phyloP scores from a whole-genome alignment of 2,113 vertebrate species.

The Acanthochromis polyacanthus region DNA sequence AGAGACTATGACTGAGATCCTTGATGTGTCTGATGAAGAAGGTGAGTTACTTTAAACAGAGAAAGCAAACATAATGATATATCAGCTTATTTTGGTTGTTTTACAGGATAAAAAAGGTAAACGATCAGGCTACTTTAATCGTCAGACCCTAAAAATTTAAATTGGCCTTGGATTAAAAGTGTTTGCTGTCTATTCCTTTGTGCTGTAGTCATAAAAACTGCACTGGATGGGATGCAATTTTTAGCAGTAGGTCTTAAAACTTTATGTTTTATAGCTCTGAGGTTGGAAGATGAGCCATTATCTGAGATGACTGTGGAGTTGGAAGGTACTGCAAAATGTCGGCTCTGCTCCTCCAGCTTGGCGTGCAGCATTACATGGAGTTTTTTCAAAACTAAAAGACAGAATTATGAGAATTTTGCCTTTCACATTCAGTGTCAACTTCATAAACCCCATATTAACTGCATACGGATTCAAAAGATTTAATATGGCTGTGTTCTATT shows the following conservation, averaged over 20 bases:
- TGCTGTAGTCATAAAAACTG: background rate
- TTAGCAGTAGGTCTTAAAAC: conserved; percentile 34
- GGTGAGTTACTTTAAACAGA: conserved; percentile 84
- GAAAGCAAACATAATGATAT: background rate
- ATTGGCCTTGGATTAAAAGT: no score
- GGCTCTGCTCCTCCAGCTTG: conserved; percentile 23
- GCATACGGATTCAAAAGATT: background rate
- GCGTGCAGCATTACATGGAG: conserved; percentile 20
- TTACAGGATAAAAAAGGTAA: background rate
- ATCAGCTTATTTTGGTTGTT: background rate
- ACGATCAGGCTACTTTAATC: background rate
- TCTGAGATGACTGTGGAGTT: conserved; percentile 70
- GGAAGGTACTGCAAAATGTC: conserved; percentile 69
- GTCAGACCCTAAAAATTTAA: background rate
- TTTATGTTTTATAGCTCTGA: conserved; percentile 65
- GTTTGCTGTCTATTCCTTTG: no score
- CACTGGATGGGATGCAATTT: conserved; percentile 16
- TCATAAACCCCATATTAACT: background rate
- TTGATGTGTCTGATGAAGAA: conserved; percentile 99
- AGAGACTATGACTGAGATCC: conserved; percentile 97
- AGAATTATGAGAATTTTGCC: background rate
- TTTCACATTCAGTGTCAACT: background rate
- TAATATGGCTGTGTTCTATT: background rate
- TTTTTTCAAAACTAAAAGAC: background rate
- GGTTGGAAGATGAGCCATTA: conserved; percentile 71